phyloP scores from a whole-genome alignment of 1,140 invertebrate species.

The Lepidotrigona ventralis region DNA sequence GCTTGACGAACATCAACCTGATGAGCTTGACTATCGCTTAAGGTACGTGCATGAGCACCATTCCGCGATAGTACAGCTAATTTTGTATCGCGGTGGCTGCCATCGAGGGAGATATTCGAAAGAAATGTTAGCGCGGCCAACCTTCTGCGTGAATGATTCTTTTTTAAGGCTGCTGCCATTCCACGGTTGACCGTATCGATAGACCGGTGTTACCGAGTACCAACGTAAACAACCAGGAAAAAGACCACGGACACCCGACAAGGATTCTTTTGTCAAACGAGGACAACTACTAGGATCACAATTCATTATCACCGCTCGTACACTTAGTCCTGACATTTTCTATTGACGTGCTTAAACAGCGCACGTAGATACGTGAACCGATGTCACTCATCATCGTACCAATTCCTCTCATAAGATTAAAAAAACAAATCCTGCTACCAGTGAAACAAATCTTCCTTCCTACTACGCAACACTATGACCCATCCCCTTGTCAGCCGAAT shows the following conservation, averaged over 20 bases:
- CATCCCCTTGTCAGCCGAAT: slow-evolving; percentile 4
- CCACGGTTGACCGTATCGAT: slow-evolving; percentile 60
- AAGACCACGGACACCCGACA: slow-evolving; percentile 26
- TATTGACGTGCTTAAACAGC: slow-evolving; percentile 23
- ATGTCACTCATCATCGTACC: slow-evolving; percentile 56
- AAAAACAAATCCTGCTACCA: slow-evolving; percentile 40
- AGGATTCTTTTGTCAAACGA: slow-evolving; percentile 55
- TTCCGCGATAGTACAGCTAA: slow-evolving; percentile 82
- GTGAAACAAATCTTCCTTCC: slow-evolving; percentile 42
- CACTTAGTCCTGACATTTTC: slow-evolving; percentile 61
- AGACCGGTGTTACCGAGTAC: slow-evolving; percentile 37
- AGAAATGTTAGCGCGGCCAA: slow-evolving; percentile 94
- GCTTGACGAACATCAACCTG: slow-evolving; percentile 34
- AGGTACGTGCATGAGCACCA: slow-evolving; percentile 71
- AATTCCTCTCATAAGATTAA: slow-evolving; percentile 51
- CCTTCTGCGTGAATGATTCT: slow-evolving; percentile 85
- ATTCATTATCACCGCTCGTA: slow-evolving; percentile 61
- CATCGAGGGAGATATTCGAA: slow-evolving; percentile 96
- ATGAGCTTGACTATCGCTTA: slow-evolving; percentile 60
- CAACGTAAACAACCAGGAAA: slow-evolving; percentile 48
- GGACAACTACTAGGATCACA: slow-evolving; percentile 66
- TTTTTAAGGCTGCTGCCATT: slow-evolving; percentile 82
- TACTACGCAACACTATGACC: slow-evolving; percentile 60
- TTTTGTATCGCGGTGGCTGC: slow-evolving; percentile 92
- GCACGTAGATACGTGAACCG: slow-evolving; percentile 43